Base-by-base conservation (phyloP, 1,140 invertebrate species). In the Lasaia peninsularis region DNA sequence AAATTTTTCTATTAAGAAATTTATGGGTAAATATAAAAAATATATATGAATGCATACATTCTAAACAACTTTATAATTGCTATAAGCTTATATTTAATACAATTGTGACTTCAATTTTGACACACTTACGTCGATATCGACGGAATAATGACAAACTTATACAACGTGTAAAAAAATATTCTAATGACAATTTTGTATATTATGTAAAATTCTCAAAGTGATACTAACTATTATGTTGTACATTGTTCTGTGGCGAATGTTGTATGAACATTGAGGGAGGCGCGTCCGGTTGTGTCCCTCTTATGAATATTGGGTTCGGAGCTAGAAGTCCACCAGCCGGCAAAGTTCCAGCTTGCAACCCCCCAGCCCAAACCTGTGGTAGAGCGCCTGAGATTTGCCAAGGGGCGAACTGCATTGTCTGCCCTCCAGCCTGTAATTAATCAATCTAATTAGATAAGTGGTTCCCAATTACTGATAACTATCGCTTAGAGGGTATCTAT, bases 221-320 rank as follows among this genome's bases (percentile, higher is more conserved):
- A 75, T 80, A 84, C 75, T 81, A 65, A 73, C 72, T 81, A 69
- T 67, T 68, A 60, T 86, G 76, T 54, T 85, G 82, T 0, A 83
- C 67, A 34, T 70, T 81, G 58, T 82, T 88, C 62, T 95, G 94
- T 9, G 95, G 93, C 75, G 93, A 95, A 75, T 96, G 95, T 73
- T 96, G 95, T 65, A 97, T 96, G 67, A 96, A 96, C 94, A 97
- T 96, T 0, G 82, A 81, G n/a, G 77, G 75, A 7, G 75, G 64
- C 11, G 93, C 92, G 76, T 96, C 95, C 9, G 93, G 93, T 69
- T 96, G 95, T 0, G 90, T 81, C 7, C 95, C 94, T 56, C 96
- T 86, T 64, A 97, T 96, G 68, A 97, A 96, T 67, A 96, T 96
- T 20, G 94, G 94, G 87, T 96, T 96, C 3, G 93, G 93, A 0